These are phyloP conservation scores for Brachypodius melanocephalos DNA, from an alignment of 2,113 vertebrate genomes.

Conservation along the genomic window DNA sequence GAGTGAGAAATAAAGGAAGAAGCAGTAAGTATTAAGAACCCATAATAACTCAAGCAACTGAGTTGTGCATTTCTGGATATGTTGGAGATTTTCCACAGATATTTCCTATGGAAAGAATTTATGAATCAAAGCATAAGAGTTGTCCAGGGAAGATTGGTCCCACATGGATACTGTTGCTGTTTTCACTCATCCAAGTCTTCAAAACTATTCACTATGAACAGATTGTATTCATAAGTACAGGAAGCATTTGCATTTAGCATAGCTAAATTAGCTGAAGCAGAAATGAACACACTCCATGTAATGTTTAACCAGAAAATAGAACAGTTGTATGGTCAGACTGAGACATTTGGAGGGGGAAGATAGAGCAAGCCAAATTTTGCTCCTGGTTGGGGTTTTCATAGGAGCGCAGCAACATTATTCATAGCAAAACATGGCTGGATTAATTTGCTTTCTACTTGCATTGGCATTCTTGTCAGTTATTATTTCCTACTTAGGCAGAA, in stretches of 20 bases:
- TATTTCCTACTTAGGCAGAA: background rate
- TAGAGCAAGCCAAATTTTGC: background rate
- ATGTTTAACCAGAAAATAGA: slow-evolving; percentile 53
- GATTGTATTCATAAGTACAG: slow-evolving; percentile 65
- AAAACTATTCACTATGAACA: slow-evolving; percentile 64
- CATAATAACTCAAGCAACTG: background rate
- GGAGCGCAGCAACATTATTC: background rate
- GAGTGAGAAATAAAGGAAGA: background rate
- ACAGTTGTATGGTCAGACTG: background rate
- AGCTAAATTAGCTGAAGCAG: slow-evolving; percentile 52
- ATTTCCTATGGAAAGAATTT: slow-evolving; percentile 68
- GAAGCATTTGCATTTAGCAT: slow-evolving; percentile 65
- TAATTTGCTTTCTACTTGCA: background rate
- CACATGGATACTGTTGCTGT: slow-evolving; percentile 69
- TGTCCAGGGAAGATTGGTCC: slow-evolving; percentile 60
- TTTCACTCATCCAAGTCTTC: slow-evolving; percentile 60
- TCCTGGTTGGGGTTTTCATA: background rate
- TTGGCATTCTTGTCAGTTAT: background rate
- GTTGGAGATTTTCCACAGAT: slow-evolving; percentile 46
- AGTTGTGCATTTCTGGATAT: slow-evolving; percentile 46
- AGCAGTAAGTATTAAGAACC: background rate
- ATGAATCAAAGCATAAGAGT: slow-evolving; percentile 57
- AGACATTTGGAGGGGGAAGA: background rate
- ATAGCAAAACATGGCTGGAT: background rate
- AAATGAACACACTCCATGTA: slow-evolving; percentile 36